Evolutionary conservation across 2,888 invertebrate genomes (phyloP), one percentile per base, ranked within the genome.

Genomic region (Papilio gigon): DNA sequence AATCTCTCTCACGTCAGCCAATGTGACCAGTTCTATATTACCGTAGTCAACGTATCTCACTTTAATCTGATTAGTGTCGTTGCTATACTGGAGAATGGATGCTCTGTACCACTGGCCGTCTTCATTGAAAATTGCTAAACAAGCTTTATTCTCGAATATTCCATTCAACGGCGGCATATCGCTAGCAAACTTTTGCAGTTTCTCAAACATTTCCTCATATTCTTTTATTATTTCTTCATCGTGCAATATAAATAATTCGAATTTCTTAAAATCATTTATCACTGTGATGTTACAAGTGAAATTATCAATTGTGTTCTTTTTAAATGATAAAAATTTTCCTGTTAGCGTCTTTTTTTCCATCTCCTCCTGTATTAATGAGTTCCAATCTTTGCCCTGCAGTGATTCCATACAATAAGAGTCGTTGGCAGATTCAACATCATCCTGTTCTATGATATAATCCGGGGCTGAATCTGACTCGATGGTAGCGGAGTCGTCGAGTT

Each of bases 31-130:
- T 78, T 94, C 94, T 8, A 89, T 83, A 76, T 96, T 96, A 1
- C 97, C 96, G 78, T 94, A 97, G 84, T 97, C 97, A 0, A 97
- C 94, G 82, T 95, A 97, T 72, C 92, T 88, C 0, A 97, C 94
- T 76, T 93, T 92, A 0, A 95, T 91, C 63, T 82, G 77, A 6
- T 85, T 83, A 20, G 88, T 81, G 0, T 77, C 75, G 40, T 87
- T 80, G 72, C 93, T 88, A 62, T 92, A 86, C 64, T 93, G 89
- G 53, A 93, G 81, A 64, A 97, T 93, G 14, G 90, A 78, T 0
- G 95, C 96, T 70, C 97, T 92, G 80, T 96, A 96, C 96, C 96
- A 97, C 40, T 84, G 76, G 0, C 89, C 87, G 78, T 96, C 95
- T 64, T 92, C 93, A 0, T 88, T 84, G 75, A 93, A 95, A 58